phyloP scores from a whole-genome alignment of 2,797 vertebrate species.

The Sebastes kiyomatsui region DNA sequence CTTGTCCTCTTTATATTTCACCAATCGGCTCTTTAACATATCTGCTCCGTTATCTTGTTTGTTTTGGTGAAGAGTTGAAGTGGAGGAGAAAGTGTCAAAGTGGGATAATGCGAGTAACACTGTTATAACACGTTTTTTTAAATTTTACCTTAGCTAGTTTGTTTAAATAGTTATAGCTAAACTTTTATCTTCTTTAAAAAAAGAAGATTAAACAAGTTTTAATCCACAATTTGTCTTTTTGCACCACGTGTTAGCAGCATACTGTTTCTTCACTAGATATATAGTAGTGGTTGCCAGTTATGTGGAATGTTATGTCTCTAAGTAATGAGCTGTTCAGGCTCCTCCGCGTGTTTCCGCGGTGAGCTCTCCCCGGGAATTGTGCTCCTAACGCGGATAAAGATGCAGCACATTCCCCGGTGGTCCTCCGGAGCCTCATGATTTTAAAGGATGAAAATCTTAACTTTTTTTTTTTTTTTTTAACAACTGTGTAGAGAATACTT shows the following conservation, averaged over 20 bases:
- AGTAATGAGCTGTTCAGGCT: not conserved
- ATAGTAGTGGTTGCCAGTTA: not conserved
- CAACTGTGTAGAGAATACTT: not conserved
- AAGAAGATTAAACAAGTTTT: rapidly evolving
- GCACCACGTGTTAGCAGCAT: not conserved
- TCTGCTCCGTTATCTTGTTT: not conserved
- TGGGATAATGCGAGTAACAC: not conserved
- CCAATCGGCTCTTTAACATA: not conserved
- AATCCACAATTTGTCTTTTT: not conserved
- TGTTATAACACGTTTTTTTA: not conserved
- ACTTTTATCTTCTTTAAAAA: not conserved
- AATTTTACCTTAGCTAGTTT: not conserved
- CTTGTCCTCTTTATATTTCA: not conserved
- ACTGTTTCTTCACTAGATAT: not conserved
- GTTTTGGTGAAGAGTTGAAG: slow-evolving; percentile 19
- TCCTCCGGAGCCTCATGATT: not conserved
- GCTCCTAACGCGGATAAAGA: slow-evolving; percentile 4
- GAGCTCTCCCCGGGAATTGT: slow-evolving; percentile 4
- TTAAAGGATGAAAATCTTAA: not conserved
- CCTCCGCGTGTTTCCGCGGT: not conserved
- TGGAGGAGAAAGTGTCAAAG: slow-evolving; percentile 11
- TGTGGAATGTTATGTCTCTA: not conserved
- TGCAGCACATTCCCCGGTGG: not conserved
- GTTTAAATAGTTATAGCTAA: not conserved
- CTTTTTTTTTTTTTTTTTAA: not conserved